phyloP scores from a whole-genome alignment of 2,888 invertebrate genomes.

The Aleiodes testaceus region DNA sequence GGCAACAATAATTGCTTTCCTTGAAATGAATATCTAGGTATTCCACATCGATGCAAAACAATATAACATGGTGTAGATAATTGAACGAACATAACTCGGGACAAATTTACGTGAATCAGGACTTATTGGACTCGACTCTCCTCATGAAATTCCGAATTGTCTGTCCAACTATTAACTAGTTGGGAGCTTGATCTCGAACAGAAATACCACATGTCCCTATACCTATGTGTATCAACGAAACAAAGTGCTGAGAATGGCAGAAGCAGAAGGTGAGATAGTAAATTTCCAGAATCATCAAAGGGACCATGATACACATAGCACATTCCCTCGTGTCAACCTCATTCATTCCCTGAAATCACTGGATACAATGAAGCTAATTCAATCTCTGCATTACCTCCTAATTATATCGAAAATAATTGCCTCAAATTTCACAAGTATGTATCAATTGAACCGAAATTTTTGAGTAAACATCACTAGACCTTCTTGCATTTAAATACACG shows the following conservation, averaged over 20 bases:
- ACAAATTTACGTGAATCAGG: constrained; percentile 35
- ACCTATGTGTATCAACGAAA: constrained; percentile 27
- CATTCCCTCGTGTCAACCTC: not conserved
- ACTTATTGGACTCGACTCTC: constrained; percentile 18
- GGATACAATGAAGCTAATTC: too few relatives aligned
- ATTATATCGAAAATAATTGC: constrained; percentile 7
- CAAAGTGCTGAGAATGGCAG: constrained; percentile 32
- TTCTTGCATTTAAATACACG: not conserved
- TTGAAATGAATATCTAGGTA: not conserved
- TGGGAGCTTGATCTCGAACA: constrained; percentile 52
- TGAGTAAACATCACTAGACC: not conserved
- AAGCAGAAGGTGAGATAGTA: constrained; percentile 1
- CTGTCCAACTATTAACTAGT: constrained; percentile 67
- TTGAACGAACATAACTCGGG: constrained; percentile 14
- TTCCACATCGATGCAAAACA: not conserved
- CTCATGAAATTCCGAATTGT: constrained; percentile 64
- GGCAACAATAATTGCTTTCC: constrained; percentile 20
- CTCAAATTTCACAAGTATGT: not conserved
- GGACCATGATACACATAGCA: too few relatives aligned
- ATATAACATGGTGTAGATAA: constrained; percentile 1
- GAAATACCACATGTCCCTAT: constrained; percentile 25
- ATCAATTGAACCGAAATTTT: too few relatives aligned
- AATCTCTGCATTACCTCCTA: not conserved
- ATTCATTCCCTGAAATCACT: not conserved
- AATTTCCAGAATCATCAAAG: constrained; percentile 58